phyloP scores from a whole-genome alignment of 2,113 vertebrate genomes.

The Cariama cristata region DNA sequence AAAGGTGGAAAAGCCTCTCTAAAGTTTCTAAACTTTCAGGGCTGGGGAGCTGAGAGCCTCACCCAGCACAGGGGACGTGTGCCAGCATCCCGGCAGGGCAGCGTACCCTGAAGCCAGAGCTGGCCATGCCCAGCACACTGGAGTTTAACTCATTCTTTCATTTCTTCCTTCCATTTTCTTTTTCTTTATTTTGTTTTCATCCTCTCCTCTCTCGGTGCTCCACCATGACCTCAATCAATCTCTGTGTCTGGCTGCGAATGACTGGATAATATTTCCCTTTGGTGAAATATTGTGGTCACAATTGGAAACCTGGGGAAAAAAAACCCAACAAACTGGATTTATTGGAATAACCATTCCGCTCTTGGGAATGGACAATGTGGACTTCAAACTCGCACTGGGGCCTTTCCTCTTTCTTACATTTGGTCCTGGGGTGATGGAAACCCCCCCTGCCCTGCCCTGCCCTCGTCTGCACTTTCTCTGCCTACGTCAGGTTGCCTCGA shows the following conservation, averaged over 20 bases:
- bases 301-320: background rate
- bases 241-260: background rate
- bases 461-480: conserved; percentile 42
- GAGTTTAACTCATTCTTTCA: conserved; percentile 20
- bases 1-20: background rate
- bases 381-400: background rate
- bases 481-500: conserved; percentile 85
- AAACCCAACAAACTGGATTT: background rate
- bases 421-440: conserved; percentile 27
- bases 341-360: background rate
- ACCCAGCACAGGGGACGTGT: background rate
- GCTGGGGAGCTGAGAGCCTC: background rate
- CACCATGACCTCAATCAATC: background rate
- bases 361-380: conserved; percentile 19
- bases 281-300: background rate
- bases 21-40: background rate
- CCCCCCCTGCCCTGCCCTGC: conserved; percentile 38
- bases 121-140: rapidly evolving
- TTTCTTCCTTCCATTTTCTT: conserved; percentile 54
- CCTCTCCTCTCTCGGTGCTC: conserved; percentile 2
- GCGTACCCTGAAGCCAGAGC: background rate
- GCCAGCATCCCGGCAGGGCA: rapidly evolving
- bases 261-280: conserved; percentile 3
- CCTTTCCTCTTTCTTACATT: background rate
- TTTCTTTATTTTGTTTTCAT: conserved; percentile 20